These are phyloP conservation scores for Drosophila neonasuta DNA, from an alignment of 2,888 invertebrate species.

Conservation along the genomic window DNA sequence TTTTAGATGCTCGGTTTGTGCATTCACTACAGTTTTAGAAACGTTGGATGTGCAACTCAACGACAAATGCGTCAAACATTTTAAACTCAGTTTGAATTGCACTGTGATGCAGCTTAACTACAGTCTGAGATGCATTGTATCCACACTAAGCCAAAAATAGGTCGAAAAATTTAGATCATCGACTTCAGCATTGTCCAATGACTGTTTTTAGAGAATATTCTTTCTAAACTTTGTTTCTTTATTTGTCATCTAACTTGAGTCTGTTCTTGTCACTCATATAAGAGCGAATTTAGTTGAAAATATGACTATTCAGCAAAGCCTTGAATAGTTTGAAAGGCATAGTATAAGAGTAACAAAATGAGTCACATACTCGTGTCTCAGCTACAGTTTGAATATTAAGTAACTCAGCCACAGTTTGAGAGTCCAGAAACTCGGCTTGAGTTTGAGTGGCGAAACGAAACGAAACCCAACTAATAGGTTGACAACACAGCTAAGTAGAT, in stretches of 20 bases:
- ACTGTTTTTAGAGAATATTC: no score
- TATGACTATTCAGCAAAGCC: slow-evolving; percentile 2
- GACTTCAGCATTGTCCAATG: neutral
- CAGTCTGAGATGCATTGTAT: neutral
- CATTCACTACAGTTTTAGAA: slow-evolving; percentile 8
- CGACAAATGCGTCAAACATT: neutral
- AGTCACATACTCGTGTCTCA: neutral
- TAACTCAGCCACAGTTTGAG: neutral
- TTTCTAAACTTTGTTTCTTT: neutral
- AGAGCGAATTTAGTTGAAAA: no score
- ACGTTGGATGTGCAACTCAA: neutral
- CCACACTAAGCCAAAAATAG: neutral
- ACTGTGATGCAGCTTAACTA: neutral
- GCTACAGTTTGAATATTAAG: neutral
- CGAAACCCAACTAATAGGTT: neutral
- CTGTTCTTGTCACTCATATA: no score
- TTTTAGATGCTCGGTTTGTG: slow-evolving; percentile 1
- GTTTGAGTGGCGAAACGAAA: neutral
- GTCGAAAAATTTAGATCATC: neutral
- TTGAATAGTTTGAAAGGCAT: neutral
- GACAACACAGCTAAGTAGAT: slow-evolving; percentile 16
- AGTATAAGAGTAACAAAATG: neutral
- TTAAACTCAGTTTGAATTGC: slow-evolving; percentile 21
- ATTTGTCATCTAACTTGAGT: neutral
- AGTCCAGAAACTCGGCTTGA: neutral